These are phyloP conservation scores for Crioceris asparagi DNA, from an alignment of 2,888 invertebrate genomes.

Conservation along the genomic window DNA sequence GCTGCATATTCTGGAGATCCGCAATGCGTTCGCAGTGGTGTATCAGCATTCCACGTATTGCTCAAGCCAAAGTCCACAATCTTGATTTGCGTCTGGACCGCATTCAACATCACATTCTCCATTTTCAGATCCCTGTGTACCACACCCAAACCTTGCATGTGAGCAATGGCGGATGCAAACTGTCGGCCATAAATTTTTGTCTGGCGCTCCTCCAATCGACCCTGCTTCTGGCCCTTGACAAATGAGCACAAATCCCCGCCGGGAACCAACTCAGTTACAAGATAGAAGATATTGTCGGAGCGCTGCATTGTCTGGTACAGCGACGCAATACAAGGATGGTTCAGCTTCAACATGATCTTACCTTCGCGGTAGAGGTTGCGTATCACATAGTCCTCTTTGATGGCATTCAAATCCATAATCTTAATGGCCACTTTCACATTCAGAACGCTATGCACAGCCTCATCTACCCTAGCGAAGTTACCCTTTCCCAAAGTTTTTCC, in stretches of 20 bases:
- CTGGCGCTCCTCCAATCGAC: conserved; percentile 45
- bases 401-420: conserved; percentile 58
- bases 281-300: conserved; percentile 54
- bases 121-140: conserved; percentile 69
- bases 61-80: conserved; percentile 70
- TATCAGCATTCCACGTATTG: conserved; percentile 49
- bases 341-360: conserved; percentile 54
- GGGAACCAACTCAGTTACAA: conserved; percentile 61
- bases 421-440: conserved; percentile 68
- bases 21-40: conserved; percentile 61
- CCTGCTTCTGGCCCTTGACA: conserved; percentile 47
- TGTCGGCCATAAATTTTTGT: conserved; percentile 51
- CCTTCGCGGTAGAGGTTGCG: conserved; percentile 64
- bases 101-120: conserved; percentile 67
- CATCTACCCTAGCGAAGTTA: conserved; percentile 65
- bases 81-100: conserved; percentile 56
- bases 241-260: conserved; percentile 61
- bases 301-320: conserved; percentile 59
- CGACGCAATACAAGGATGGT: conserved; percentile 62
- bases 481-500: conserved; percentile 62
- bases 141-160: conserved; percentile 56
- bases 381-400: conserved; percentile 63
- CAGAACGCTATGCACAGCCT: conserved; percentile 57
- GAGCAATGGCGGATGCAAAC: conserved; percentile 54
- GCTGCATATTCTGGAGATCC: conserved; percentile 74